Conservation (phyloP, 2,888 invertebrate species). For the Caenorhabditis plicata region DNA sequence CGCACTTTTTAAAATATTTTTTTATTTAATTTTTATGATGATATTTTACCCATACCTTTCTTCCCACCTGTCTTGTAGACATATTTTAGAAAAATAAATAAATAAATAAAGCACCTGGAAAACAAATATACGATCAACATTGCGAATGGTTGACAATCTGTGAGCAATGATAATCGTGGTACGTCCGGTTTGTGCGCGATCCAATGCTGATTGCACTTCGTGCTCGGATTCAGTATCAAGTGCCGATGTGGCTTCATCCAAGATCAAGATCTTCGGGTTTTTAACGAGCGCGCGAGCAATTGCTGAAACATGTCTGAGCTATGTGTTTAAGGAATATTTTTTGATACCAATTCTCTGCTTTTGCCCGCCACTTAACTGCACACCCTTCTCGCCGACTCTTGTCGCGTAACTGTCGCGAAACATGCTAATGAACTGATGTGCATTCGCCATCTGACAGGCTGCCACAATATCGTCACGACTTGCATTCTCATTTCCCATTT, state of each 20-base stretch:
- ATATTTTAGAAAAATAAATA: neutral
- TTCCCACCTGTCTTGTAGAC: no score
- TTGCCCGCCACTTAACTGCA: constrained; percentile 56
- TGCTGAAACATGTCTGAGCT: constrained; percentile 26
- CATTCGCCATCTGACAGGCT: constrained; percentile 58
- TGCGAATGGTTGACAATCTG: constrained; percentile 70
- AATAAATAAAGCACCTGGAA: no score
- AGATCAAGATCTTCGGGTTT: constrained; percentile 59
- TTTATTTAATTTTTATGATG: no score
- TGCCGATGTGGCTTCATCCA: constrained; percentile 64
- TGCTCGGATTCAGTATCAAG: constrained; percentile 63
- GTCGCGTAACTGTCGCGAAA: constrained; percentile 62
- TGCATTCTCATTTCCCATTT: constrained; percentile 74
- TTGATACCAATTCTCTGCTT: constrained; percentile 47
- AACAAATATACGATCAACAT: constrained; percentile 68
- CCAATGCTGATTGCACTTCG: constrained; percentile 69
- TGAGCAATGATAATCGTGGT: constrained; percentile 70
- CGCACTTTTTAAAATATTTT: no score
- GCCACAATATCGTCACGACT: constrained; percentile 47
- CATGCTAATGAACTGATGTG: constrained; percentile 60
- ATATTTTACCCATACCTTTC: no score
- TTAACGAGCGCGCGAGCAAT: constrained; percentile 58
- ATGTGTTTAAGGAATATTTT: neutral
- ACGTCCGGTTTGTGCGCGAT: constrained; percentile 68
- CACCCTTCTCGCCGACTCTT: constrained; percentile 62